Evolutionary conservation across 2,888 invertebrate species (phyloP).

Genomic region (Pandemis heparana): DNA sequence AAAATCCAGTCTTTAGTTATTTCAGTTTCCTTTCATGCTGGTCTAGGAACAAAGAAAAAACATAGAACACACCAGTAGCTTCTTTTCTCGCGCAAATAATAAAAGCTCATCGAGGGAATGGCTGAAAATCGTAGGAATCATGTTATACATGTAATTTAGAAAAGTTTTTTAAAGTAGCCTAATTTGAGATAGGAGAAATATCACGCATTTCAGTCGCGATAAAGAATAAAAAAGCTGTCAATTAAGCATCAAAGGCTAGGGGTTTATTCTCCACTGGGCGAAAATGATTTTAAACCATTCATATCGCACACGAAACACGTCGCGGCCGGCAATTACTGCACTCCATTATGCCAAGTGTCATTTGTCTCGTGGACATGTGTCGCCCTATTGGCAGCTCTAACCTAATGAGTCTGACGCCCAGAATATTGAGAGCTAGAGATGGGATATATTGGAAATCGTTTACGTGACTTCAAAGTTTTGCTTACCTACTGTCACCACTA

Average conservation of each 20-base stretch:
- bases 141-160: too few relatives aligned
- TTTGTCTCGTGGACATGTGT: constrained; percentile 57
- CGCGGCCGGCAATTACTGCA: constrained; percentile 41
- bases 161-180: background rate
- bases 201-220: too few relatives aligned
- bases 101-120: too few relatives aligned
- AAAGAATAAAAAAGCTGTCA: too few relatives aligned
- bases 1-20: background rate
- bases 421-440: constrained; percentile 51
- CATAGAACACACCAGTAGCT: too few relatives aligned
- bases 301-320: constrained; percentile 35
- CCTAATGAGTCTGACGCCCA: constrained; percentile 58
- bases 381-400: constrained; percentile 57
- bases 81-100: too few relatives aligned
- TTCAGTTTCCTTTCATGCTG: too few relatives aligned
- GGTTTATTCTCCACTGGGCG: background rate
- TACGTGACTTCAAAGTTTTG: background rate
- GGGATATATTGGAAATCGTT: background rate
- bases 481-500: background rate
- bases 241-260: background rate
- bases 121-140: too few relatives aligned
- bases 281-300: constrained; percentile 9
- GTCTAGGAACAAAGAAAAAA: too few relatives aligned
- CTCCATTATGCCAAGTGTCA: constrained; percentile 58
- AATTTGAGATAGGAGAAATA: too few relatives aligned